Evolutionary conservation across 2,888 invertebrate genomes (phyloP), one percentile per base, ranked within the genome.

Genomic region (Aphodius granarius): DNA sequence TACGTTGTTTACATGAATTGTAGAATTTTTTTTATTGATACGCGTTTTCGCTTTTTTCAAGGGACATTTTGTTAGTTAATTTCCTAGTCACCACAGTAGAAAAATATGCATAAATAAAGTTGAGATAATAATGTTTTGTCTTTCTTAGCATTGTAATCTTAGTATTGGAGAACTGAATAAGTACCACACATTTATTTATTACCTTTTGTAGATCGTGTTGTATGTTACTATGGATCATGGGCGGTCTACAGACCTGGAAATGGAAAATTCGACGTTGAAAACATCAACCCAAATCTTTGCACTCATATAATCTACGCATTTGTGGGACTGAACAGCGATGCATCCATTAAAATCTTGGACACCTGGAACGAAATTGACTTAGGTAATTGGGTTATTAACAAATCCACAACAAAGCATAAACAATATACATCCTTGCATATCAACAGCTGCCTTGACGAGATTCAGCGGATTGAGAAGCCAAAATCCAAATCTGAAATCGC

Each of bases 171-270:
- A 43, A 6, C 43, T 43, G 6, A 43, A 43, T 43, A n/a, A n/a
- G n/a, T n/a, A n/a, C n/a, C n/a, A n/a, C n/a, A n/a, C n/a, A n/a
- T n/a, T n/a, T 65, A 18, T 68, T 6, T 19, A 68, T 73, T 16
- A n/a, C n/a, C 63, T 0, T 71, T 21, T 85, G 0, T 82, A 93
- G 93, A 91, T 78, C 87, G 89, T 77, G 87, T 94, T 0, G 89
- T 94, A 0, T 95, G 95, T 81, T 95, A 95, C 85, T 93, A 91
- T 79, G 94, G 94, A 1, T 91, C 92, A 6, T 95, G 95, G 95
- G 90, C 95, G 0, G 90, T 90, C 0, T 94, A 94, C 82, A 89
- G 95, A 62, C 85, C 84, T 0, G 91, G 90, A 0, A 83, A 87
- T 70, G 95, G 94, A 0, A 89, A 91, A 83, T 94, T 92, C 81